Evolutionary conservation across 1,140 invertebrate species (phyloP), one percentile per base, ranked within the genome.

Genomic region (Gryon sp.): DNA sequence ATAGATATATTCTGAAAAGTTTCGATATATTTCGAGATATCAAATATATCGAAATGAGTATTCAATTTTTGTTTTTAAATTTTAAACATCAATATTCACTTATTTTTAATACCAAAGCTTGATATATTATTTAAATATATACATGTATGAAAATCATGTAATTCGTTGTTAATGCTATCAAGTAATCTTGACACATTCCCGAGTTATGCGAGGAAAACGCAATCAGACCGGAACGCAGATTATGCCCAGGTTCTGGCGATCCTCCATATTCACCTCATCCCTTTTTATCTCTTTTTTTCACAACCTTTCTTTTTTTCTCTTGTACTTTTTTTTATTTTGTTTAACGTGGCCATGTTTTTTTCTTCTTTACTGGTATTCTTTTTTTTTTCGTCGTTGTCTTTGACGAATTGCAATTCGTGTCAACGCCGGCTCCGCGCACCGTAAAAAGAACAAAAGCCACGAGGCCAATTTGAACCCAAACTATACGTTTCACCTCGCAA

Each of bases 321-420:
- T 24, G 24, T 63, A 19, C 41, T 65, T 79, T 52, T 30, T 63
- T 74, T 78, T 74, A 18, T 14, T 19, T 69, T 36, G 16, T 28
- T 28, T 28, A 9, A 28, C 7, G 26, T 28, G 28, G 11, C n/a
- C 11, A 26, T 14, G 11, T 24, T 43, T 65, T 52, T 45, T 65
- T 14, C 12, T 36, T 28, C 26, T 22, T 43, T 12, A 20, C 14
- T n/a, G n/a, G n/a, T n/a, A n/a, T n/a, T n/a, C n/a, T n/a, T n/a
- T 18, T 18, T 20, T 52, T 38, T 43, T 45, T 45, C 36, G 28
- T 63, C 34, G 57, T 65, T 79, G 52, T 38, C 75, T 74, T 78
- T 74, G 48, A 80, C 40, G 62, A 74, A 77, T 80, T 80, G 60
- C 53, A 65, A 69, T 66, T 70, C 76, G 52, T 60, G 65, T 53